Evolutionary conservation across 2,888 invertebrate species (phyloP), one percentile per base, ranked within the genome.

Genomic region (Bellardia bayeri): DNA sequence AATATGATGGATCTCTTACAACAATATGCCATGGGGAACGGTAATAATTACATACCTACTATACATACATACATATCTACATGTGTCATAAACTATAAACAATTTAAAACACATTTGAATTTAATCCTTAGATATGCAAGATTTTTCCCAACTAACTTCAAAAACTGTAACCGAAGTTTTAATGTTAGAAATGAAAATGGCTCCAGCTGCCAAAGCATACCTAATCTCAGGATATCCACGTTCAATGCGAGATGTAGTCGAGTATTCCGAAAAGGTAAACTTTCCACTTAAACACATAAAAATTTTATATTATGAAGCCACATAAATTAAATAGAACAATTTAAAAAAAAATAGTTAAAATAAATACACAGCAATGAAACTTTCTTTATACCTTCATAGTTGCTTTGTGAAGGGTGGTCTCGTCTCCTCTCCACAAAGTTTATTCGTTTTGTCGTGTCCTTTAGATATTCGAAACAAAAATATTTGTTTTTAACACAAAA

Each of bases 161-260:
- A 97, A 96, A 94, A 97, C 97, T 2, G 97, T 98, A 79, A 97
- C 97, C 1, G 97, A 98, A 93, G 98, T 98, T 6, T 95, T 98
- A 84, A 97, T 98, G 97, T 94, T 98, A 92, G 98, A 98, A 95
- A 98, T 98, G 96, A 98, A 98, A 95, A 97, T 98, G 97, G 97
- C 97, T 86, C 97, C 97, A 86, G 96, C 96, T 87, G 97, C 97
- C 89, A 97, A 97, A 94, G 97, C 97, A 0, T 98, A 97, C 94
- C 95, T 98, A 79, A 96, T 98, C 88, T 97, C 98, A 76, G 98
- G 98, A 63, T 98, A 97, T 94, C 98, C 98, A 37, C 95, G 98
- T 88, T 97, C 97, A 90, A 98, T 98, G 97, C 95, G 98, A 86
- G 98, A 98, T 93, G 97, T 98, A 14, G 98, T 98, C 1, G 98